Conservation (phyloP, 2,113 vertebrate species). For the Ranitomeya imitator region DNA sequence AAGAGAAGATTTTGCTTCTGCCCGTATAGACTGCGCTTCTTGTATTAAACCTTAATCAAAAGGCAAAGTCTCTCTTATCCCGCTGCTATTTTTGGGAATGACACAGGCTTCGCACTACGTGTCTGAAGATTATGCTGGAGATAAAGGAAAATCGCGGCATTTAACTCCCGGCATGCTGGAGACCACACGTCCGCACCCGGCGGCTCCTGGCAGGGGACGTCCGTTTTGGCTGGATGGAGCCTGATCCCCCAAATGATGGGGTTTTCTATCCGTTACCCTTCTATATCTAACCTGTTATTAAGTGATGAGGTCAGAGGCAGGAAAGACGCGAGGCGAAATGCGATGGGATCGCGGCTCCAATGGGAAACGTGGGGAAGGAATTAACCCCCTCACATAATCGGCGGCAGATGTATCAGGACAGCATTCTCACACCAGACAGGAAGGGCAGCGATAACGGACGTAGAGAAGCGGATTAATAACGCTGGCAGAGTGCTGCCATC, state of each 20-base stretch:
- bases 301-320: conserved; percentile 40
- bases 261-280: conserved; percentile 7
- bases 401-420: background rate
- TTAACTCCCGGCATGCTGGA: background rate
- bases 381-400: conserved; percentile 37
- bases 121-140: conserved; percentile 6
- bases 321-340: background rate
- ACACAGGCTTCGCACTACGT: conserved; percentile 8
- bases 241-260: background rate
- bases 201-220: background rate
- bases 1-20: background rate
- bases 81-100: conserved; percentile 16
- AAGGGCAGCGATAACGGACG: background rate
- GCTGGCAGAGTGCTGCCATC: background rate
- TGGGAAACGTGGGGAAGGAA: conserved; percentile 10
- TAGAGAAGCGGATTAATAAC: background rate
- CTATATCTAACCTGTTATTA: conserved; percentile 49
- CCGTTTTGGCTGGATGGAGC: background rate
- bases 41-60: conserved; percentile 11
- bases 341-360: conserved; percentile 27
- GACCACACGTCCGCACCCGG: too few species aligned
- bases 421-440: conserved; percentile 21
- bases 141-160: conserved; percentile 21
- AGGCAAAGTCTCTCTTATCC: background rate
- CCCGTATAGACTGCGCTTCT: background rate